Evolutionary conservation across 2,888 invertebrate species (phyloP), one percentile per base, ranked within the genome.

Genomic region (Chromoteleia sp.): DNA sequence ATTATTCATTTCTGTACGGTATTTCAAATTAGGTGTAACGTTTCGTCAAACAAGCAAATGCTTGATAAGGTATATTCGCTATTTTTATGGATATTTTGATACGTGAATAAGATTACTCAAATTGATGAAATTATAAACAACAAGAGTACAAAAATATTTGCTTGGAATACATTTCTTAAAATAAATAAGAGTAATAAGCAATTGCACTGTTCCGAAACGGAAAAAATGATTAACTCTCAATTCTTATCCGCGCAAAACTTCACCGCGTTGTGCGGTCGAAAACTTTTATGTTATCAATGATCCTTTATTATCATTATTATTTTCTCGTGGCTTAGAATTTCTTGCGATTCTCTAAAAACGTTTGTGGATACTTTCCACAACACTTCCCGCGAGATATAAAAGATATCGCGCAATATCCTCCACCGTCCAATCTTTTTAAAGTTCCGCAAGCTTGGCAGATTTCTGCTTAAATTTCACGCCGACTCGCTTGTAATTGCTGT

Each of bases 221-320:
- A 19, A 56, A 39, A 17, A 56, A 56, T 21, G 36, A 39, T 56
- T 21, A 56, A 36, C 43, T 8, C 19, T 43, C 17, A 43, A 43
- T 43, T 17, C 43, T 43, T 10, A 43, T 1, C 10, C 43, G 17
- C 17, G 8, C 7, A 21, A 1, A 48, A 48, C 4, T 48, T 12
- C 4, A 15, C 41, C 8, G n/a, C 17, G 12, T 61, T 48, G 33
- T 48, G 8, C 33, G 10, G 12, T 5, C 7, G 17, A 1, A 56
- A 74, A 63, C 21, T 68, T 33, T 52, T 43, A 17, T 39, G 17
- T 78, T 78, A 71, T 77, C 70, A 77, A 70, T 77, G 30, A 65
- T 39, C 45, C 52, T 54, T 78, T 71, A 71, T 73, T 71, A 65
- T 78, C 48, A 50, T 48, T 36, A 77, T 71, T 78, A 71, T 78